A percentile compares a stretch with the other conserved stretches of the same genome.
phyloP scores from a whole-genome alignment of 2,888 invertebrate genomes.

The Hirtodrosophila duncani region DNA sequence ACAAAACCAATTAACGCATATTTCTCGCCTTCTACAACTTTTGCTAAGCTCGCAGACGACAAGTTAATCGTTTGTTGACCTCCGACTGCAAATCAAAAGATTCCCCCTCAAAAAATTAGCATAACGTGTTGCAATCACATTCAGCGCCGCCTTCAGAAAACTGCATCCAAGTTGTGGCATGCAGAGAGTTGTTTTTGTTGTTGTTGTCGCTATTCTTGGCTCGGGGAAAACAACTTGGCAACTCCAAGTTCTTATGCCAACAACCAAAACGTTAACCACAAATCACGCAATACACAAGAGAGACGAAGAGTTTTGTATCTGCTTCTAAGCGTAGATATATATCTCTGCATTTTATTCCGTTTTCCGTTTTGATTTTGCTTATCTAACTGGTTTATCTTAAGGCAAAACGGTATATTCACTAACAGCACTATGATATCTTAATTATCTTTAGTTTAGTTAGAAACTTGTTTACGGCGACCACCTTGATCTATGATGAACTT shows the following conservation, averaged over 20 bases:
- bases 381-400: no score
- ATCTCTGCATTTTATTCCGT: background rate
- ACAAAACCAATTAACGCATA: constrained; percentile 63
- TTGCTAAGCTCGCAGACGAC: constrained; percentile 59
- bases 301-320: no score
- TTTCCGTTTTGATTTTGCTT: no score
- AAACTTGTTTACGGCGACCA: background rate
- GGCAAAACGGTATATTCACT: no score
- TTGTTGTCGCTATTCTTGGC: constrained; percentile 2
- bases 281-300: constrained; percentile 30
- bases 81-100: constrained; percentile 8
- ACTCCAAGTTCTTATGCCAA: constrained; percentile 2
- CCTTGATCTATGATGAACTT: constrained; percentile 1
- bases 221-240: no score
- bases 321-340: constrained; percentile 5
- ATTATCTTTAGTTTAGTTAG: no score
- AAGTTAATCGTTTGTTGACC: constrained; percentile 69
- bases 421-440: no score
- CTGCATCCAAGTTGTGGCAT: constrained; percentile 13
- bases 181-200: background rate
- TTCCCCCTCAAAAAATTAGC: constrained; percentile 46
- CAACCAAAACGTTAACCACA: constrained; percentile 27
- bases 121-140: constrained; percentile 43
- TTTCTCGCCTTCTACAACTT: constrained; percentile 21
- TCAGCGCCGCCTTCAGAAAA: background rate